Base-by-base conservation (phyloP, 2,888 invertebrate genomes). In the Lithophane socia region DNA sequence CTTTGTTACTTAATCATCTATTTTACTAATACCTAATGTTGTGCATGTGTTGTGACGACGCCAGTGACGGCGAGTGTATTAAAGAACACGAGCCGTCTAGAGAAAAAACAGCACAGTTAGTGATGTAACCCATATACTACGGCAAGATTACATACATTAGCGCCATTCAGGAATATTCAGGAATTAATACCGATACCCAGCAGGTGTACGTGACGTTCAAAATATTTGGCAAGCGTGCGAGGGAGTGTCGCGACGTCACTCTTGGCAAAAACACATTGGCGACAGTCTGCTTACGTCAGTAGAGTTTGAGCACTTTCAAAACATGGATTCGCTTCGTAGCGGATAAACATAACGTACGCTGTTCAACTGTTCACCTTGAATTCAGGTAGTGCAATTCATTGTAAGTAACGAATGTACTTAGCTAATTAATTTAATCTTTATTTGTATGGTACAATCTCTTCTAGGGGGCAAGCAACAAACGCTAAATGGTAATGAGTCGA, bases 231-330 rank as follows among this genome's bases (percentile, higher is more conserved):
- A 88, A 77, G 56, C 73, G 65, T 74, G 52, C 54, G 90, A 86
- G 88, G 92, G 92, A 89, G 92, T 92, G 92, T 90, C 91, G 65
- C 77, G 66, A 79, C 88, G 88, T 90, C 88, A 89, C 65, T 64
- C 21, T 84, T 85, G 84, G 84, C 88, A 78, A 68, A 79, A 81
- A 80, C 76, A 77, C 58, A 52, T 56, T 72, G 76, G 75, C 78
- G 80, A 76, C 82, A 64, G 80, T 85, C 78, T 84, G 24, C 68
- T 79, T 82, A 87, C 88, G 87, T 88, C 88, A 88, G 56, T 16
- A 66, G 73, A 77, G 65, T 67, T 80, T 68, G 68, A 73, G 65
- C 66, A 83, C 82, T 79, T 87, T 82, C 79, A 72, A 78, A 83
- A 83, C 75, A 86, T 44, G 68, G 71, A 58, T 65, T 71, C 75